Percentiles rank a stretch among this genome's conserved stretches.
Conservation (phyloP, 2,113 vertebrate genomes). For the Zosterops pallidus region DNA sequence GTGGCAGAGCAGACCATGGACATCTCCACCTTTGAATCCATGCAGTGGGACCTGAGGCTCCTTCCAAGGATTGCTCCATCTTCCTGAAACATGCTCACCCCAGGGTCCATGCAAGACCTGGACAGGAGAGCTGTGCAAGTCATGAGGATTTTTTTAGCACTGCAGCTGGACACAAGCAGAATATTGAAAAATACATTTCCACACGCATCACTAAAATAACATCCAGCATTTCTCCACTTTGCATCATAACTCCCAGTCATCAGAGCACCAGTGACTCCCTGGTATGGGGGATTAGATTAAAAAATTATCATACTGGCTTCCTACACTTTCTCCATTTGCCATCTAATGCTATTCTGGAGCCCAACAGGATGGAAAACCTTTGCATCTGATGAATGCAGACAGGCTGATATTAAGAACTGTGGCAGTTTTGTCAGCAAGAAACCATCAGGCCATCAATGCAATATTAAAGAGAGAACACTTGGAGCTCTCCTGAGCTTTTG, state of each 20-base stretch:
- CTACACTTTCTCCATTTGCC: constrained; percentile 19
- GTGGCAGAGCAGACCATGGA: not conserved
- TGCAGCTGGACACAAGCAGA: not conserved
- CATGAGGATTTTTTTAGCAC: fast-evolving
- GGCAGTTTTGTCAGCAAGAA: constrained; percentile 70
- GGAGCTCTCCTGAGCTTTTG: constrained; percentile 3
- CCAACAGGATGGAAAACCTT: constrained; percentile 46
- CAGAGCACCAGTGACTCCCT: not conserved
- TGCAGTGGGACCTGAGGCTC: not conserved
- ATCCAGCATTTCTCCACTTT: not conserved
- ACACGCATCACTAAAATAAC: not conserved
- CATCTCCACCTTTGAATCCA: not conserved
- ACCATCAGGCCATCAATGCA: constrained; percentile 78
- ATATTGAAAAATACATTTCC: not conserved
- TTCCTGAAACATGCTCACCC: fast-evolving
- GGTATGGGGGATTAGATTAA: not conserved
- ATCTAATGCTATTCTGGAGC: not conserved
- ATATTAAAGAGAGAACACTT: constrained; percentile 76
- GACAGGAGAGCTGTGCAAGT: not conserved
- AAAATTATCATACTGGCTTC: not conserved
- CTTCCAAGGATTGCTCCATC: not conserved
- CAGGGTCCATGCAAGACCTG: not conserved
- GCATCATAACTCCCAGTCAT: not conserved
- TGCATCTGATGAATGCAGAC: constrained; percentile 81
- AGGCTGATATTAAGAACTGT: constrained; percentile 74